phyloP scores from a whole-genome alignment of 2,113 vertebrate species.

The Nestor notabilis region DNA sequence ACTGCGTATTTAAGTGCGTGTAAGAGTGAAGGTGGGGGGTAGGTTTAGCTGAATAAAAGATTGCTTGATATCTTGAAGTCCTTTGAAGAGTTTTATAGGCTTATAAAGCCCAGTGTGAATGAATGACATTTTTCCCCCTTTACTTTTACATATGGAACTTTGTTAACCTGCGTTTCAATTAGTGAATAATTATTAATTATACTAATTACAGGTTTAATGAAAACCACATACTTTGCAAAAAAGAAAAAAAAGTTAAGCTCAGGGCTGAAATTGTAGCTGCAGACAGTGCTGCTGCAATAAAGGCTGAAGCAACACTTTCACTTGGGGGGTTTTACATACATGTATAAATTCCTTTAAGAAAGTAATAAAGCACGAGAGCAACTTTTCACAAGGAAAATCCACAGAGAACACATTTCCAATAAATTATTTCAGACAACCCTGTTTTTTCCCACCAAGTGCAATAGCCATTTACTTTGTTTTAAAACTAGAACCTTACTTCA shows the following conservation, averaged over 20 bases:
- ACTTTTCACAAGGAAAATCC: background rate
- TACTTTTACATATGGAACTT: slow-evolving; percentile 76
- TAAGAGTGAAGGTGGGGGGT: slow-evolving; percentile 81
- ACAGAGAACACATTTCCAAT: background rate
- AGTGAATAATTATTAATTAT: slow-evolving; percentile 82
- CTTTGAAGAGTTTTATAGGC: slow-evolving; percentile 88
- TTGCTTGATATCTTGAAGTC: slow-evolving; percentile 83
- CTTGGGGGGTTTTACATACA: background rate
- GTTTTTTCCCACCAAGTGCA: background rate
- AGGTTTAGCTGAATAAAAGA: slow-evolving; percentile 85
- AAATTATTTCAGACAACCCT: background rate
- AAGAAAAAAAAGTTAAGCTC: slow-evolving; percentile 50
- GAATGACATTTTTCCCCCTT: slow-evolving; percentile 72
- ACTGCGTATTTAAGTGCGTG: slow-evolving; percentile 83
- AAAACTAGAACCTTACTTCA: background rate
- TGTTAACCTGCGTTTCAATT: slow-evolving; percentile 80
- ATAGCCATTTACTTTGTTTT: background rate
- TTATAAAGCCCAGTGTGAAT: slow-evolving; percentile 80
- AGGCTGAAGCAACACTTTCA: slow-evolving; percentile 14
- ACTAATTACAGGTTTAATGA: slow-evolving; percentile 74
- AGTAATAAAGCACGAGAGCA: background rate
- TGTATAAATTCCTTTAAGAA: background rate
- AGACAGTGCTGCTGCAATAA: background rate
- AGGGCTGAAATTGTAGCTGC: slow-evolving; percentile 47
- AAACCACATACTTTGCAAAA: slow-evolving; percentile 57